A percentile compares a stretch with the other conserved stretches of the same genome.
phyloP scores from a whole-genome alignment of 1,140 invertebrate genomes.

The Arion vulgaris region DNA sequence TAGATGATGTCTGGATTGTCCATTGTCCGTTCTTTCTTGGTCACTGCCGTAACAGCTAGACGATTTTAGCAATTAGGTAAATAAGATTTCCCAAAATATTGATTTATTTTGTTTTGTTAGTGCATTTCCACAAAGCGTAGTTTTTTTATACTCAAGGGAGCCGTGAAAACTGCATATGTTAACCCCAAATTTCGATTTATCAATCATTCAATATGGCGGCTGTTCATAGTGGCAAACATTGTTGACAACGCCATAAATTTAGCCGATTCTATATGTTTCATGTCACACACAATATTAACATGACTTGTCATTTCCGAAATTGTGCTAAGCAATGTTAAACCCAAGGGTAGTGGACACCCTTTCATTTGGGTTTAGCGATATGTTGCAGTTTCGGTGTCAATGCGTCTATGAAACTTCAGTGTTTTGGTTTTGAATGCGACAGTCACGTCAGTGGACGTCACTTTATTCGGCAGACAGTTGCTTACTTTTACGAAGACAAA shows the following conservation, averaged over 20 bases:
- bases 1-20: too few species aligned
- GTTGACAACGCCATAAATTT: conserved; percentile 28
- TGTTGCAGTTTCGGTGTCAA: conserved; percentile 19
- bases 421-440: conserved; percentile 36
- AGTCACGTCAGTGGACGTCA: neutral
- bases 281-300: neutral
- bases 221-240: conserved; percentile 30
- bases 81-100: too few species aligned
- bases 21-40: too few species aligned
- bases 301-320: conserved; percentile 3
- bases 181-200: conserved; percentile 51
- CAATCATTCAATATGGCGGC: conserved; percentile 61
- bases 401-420: conserved; percentile 17
- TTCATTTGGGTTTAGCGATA: conserved; percentile 6
- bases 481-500: neutral
- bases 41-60: too few species aligned
- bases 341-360: neutral
- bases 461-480: neutral
- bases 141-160: conserved; percentile 30
- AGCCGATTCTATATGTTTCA: neutral
- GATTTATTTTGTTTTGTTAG: neutral
- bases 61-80: too few species aligned
- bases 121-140: too few species aligned
- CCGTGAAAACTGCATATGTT: conserved; percentile 48
- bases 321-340: conserved; percentile 6